These are phyloP conservation scores for Troilus luridus DNA, from an alignment of 2,888 invertebrate species.

Conservation along the genomic window DNA sequence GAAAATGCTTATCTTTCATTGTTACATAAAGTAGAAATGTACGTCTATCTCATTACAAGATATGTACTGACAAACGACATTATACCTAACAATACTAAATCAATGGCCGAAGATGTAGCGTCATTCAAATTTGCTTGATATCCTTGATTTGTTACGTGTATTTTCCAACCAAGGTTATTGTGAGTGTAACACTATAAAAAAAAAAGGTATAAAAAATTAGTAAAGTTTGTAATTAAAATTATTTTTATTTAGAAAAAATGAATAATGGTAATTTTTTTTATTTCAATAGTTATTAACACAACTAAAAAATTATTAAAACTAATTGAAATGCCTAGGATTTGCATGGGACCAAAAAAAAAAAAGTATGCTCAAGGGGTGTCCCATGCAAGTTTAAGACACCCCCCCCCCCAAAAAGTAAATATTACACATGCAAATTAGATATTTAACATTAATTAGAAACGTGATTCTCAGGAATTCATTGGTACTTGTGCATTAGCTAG, in stretches of 20 bases:
- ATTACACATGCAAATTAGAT: too few relatives aligned
- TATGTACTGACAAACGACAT: not conserved
- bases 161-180: conserved; percentile 93
- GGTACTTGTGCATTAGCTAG: too few relatives aligned
- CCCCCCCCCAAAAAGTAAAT: too few relatives aligned
- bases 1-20: conserved; percentile 49
- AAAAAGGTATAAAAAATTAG: conserved; percentile 66
- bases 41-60: conserved; percentile 51
- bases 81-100: conserved; percentile 42
- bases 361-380: too few relatives aligned
- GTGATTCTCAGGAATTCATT: too few relatives aligned
- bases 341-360: too few relatives aligned
- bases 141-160: conserved; percentile 85
- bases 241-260: not conserved
- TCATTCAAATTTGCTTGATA: conserved; percentile 67
- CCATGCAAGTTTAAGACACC: too few relatives aligned
- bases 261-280: too few relatives aligned
- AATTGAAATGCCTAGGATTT: too few relatives aligned
- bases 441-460: too few relatives aligned
- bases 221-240: not conserved
- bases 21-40: conserved; percentile 13
- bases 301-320: not conserved
- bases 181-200: conserved; percentile 93
- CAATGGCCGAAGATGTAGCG: conserved; percentile 54
- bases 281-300: too few relatives aligned